Percentiles rank a stretch among this genome's conserved stretches.
Evolutionary conservation across 2,797 vertebrate species (phyloP).

Genomic region (Pyrocephalus nanus): DNA sequence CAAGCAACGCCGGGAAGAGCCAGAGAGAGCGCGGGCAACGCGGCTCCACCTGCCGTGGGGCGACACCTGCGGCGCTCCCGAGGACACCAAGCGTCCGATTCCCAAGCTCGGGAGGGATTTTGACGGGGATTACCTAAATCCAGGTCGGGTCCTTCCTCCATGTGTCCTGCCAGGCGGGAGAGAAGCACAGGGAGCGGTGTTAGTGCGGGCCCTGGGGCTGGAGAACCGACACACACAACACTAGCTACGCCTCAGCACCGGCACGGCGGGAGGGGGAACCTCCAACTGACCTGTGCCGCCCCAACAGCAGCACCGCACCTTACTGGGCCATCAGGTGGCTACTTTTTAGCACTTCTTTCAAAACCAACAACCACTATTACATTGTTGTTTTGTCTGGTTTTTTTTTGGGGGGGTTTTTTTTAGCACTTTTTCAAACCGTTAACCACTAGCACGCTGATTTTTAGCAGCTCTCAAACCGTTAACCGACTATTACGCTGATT

Average conservation of each 20-base stretch:
- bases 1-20: accelerated
- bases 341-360: constrained; percentile 66
- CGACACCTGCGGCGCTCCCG: accelerated
- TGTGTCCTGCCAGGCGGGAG: constrained; percentile 84
- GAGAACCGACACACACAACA: constrained; percentile 76
- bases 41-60: neutral
- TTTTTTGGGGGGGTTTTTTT: too few relatives aligned
- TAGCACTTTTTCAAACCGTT: neutral
- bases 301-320: constrained; percentile 70
- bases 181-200: constrained; percentile 71
- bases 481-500: constrained; percentile 60
- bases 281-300: constrained; percentile 60
- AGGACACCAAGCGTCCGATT: accelerated
- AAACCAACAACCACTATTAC: constrained; percentile 71
- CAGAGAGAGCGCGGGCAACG: accelerated
- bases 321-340: constrained; percentile 48
- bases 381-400: neutral
- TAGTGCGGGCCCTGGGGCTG: constrained; percentile 73
- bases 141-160: constrained; percentile 89
- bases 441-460: neutral
- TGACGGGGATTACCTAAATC: constrained; percentile 83
- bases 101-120: neutral
- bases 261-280: neutral
- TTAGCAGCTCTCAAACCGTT: constrained; percentile 71
- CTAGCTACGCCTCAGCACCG: constrained; percentile 69